Evolutionary conservation across 1,140 invertebrate species (phyloP).

Genomic region (Camponotus vicinus): DNA sequence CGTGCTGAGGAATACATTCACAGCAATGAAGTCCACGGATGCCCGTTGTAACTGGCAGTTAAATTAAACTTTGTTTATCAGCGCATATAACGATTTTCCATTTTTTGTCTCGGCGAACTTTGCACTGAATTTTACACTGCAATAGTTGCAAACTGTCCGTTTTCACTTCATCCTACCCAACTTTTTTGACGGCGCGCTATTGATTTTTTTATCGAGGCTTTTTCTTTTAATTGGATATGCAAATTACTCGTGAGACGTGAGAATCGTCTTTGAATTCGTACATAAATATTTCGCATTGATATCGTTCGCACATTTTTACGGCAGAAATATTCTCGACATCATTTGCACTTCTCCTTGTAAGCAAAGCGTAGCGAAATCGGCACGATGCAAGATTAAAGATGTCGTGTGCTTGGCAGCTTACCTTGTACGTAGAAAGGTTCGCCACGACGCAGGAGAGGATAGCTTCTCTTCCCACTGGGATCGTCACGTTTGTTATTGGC

Average conservation of each 20-base stretch:
- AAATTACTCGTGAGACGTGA: not conserved
- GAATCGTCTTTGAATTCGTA: not conserved
- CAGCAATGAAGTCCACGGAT: slow-evolving; percentile 51
- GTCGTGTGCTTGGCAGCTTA: slow-evolving; percentile 85
- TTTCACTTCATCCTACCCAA: slow-evolving; percentile 1
- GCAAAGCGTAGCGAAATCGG: slow-evolving; percentile 16
- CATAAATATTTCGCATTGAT: not conserved
- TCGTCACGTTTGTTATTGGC: slow-evolving; percentile 94
- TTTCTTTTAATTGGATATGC: slow-evolving; percentile 23
- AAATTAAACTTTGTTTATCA: slow-evolving; percentile 60
- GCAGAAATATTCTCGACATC: not conserved
- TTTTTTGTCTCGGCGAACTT: slow-evolving; percentile 40
- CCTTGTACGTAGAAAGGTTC: slow-evolving; percentile 94
- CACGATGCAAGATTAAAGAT: slow-evolving; percentile 43
- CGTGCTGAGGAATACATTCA: slow-evolving; percentile 61
- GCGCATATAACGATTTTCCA: slow-evolving; percentile 51
- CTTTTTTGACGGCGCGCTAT: not conserved
- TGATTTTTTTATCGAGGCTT: slow-evolving; percentile 3
- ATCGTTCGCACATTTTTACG: not conserved
- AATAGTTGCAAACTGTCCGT: not conserved
- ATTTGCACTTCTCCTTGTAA: not conserved
- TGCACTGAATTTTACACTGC: not conserved
- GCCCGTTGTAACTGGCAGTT: slow-evolving; percentile 48
- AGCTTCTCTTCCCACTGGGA: slow-evolving; percentile 93
- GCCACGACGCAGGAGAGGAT: slow-evolving; percentile 93